Base-by-base conservation (phyloP, 2,888 invertebrate genomes). In the Nebria salina region DNA sequence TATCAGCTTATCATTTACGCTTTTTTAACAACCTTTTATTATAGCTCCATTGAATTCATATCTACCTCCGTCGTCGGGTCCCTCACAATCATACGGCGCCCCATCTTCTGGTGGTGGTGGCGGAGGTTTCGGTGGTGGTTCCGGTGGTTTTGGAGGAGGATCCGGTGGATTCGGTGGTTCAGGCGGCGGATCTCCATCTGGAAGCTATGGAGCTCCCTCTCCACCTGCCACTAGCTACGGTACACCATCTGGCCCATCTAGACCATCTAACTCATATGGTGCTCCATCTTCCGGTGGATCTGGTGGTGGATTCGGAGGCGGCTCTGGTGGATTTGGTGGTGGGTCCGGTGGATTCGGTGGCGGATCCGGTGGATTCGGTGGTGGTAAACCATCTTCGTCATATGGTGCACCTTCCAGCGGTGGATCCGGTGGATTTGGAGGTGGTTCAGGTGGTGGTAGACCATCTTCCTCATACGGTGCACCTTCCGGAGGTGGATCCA, bases 141-240 rank as follows among this genome's bases (percentile, higher is more conserved):
- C 88, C 6, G 83, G 82, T 7, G 82, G 83, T 26, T 84, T 73
- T 87, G 73, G 82, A 68, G 78, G 70, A n/a, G 84, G 85, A 11
- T 84, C 84, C 75, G 84, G 86, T 43, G 85, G 87, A 72, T 87
- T 87, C 13, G 87, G 87, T 42, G 88, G 89, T 8, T 86, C 88
- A 20, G 83, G 86, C 34, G 85, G 85, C 77, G 83, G 26, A 82
- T 84, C 84, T 15, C 88, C 89, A 0, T 90, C 87, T 0, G 86
- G 88, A 76, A 87, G 85, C 78, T 90, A 90, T 83, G 90, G 89
- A n/a, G 89, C 90, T 13, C 90, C 90, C 65, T 13, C 84, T 84
- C 72, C 74, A 82, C 70, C 70, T 13, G 25, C 70, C 70, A 84
- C 86, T 65, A 85, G 85, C 76, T 86, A 86, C 11, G 86, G 85